Evolutionary conservation across 2,113 vertebrate species (phyloP).

Genomic region (Butorides virescens): DNA sequence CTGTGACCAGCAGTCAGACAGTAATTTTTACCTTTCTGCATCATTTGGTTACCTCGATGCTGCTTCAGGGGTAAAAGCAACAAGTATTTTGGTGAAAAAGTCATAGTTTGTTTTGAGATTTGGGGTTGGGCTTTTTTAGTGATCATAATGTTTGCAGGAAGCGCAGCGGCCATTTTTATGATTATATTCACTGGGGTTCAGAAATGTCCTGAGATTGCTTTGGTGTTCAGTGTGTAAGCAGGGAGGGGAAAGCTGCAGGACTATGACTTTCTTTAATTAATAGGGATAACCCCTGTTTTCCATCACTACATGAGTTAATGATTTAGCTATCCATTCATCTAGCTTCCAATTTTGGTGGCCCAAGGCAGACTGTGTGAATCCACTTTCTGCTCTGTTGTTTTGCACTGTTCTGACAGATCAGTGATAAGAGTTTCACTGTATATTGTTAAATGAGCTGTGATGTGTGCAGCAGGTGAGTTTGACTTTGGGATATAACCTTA

Average conservation of each 20-base stretch:
- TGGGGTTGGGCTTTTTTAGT: neutral
- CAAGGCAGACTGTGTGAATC: neutral
- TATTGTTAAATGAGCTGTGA: neutral
- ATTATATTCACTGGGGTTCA: neutral
- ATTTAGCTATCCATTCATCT: neutral
- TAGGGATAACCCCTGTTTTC: neutral
- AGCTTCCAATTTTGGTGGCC: neutral
- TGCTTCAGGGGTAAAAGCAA: neutral
- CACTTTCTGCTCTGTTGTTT: neutral
- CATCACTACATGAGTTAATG: neutral
- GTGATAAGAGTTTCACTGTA: neutral
- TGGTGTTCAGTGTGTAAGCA: neutral
- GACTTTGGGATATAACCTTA: neutral
- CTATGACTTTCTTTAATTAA: neutral
- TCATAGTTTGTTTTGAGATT: neutral
- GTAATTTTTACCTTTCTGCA: neutral
- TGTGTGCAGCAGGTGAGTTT: neutral
- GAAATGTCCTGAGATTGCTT: neutral
- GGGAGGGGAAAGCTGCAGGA: neutral
- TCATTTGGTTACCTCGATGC: neutral
- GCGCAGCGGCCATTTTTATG: neutral
- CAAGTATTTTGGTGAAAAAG: neutral
- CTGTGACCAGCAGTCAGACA: neutral
- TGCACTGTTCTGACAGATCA: neutral
- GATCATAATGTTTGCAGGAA: neutral